These are phyloP conservation scores for Sesia bembeciformis DNA, from an alignment of 2,888 invertebrate genomes.

Conservation along the genomic window DNA sequence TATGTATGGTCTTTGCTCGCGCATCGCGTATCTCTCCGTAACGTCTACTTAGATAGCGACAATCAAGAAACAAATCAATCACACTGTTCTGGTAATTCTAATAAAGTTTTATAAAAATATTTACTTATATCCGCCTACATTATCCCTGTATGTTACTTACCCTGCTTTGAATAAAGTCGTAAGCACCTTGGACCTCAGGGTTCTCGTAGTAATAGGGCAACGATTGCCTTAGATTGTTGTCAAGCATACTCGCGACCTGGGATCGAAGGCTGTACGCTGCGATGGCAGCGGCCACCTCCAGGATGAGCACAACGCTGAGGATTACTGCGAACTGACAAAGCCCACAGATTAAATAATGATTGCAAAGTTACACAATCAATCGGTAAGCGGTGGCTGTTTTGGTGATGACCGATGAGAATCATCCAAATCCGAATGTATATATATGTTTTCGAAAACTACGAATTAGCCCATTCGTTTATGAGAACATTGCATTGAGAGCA, in stretches of 20 bases:
- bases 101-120: too few species aligned
- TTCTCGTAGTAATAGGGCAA: constrained; percentile 75
- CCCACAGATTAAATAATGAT: background rate
- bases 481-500: too few species aligned
- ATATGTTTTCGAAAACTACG: too few species aligned
- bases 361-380: background rate
- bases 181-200: constrained; percentile 76
- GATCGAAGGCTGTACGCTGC: constrained; percentile 83
- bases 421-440: background rate
- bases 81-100: too few species aligned
- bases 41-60: too few species aligned
- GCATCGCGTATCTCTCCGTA: too few species aligned
- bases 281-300: constrained; percentile 88
- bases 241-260: constrained; percentile 72
- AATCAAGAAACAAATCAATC: too few species aligned
- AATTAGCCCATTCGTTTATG: too few species aligned
- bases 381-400: background rate
- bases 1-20: too few species aligned
- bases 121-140: too few species aligned
- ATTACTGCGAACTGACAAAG: constrained; percentile 82
- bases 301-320: constrained; percentile 82
- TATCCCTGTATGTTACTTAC: constrained; percentile 71
- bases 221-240: constrained; percentile 74
- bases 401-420: background rate
- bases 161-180: constrained; percentile 84